Base-by-base conservation (phyloP, 2,888 invertebrate genomes). In the Orchesella flavescens region DNA sequence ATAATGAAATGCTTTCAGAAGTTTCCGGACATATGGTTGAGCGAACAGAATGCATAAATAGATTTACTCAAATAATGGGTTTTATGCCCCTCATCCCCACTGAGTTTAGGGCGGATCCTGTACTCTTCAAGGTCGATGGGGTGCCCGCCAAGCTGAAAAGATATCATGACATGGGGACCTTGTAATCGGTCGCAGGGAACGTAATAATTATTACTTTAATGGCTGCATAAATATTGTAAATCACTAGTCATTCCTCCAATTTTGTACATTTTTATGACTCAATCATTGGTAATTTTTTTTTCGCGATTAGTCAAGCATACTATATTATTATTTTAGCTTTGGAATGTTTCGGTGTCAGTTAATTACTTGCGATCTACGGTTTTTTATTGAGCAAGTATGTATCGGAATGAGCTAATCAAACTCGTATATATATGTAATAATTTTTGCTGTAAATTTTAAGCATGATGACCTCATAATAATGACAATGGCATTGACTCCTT, bases 71-170 rank as follows among this genome's bases (percentile, higher is more conserved):
- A 72, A 93, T 94, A 21, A 98, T 96, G 90, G 96, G 96, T 0
- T 92, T 93, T 57, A 96, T 97, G 96, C 96, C 98, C 0, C 91
- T 98, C 12, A 93, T 93, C 88, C 93, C 95, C 0, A 95, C 97
- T 0, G 97, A 98, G 91, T 98, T 97, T 91, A 91, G 98, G 65
- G 98, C 97, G 0, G 98, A 98, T 91, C 98, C 98, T 0, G 95
- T 98, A 2, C 93, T 98, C 73, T 98, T 96, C 90, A 94, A 94
- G 89, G 84, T 86, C 15, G 97, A 97, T 89, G 92, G 93, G 83
- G 94, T 95, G 89, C 94, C 97, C 0, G 95, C 95, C 80, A 94
- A 95, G 89, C 92, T 98, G 17, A 97, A 96, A 89, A 92, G 94
- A 74, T 97, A 96, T 89, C 96, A 96, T 86, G 93, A 95, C 89